Evolutionary conservation across 2,888 invertebrate species (phyloP).

Genomic region (Drosophila helvetica): DNA sequence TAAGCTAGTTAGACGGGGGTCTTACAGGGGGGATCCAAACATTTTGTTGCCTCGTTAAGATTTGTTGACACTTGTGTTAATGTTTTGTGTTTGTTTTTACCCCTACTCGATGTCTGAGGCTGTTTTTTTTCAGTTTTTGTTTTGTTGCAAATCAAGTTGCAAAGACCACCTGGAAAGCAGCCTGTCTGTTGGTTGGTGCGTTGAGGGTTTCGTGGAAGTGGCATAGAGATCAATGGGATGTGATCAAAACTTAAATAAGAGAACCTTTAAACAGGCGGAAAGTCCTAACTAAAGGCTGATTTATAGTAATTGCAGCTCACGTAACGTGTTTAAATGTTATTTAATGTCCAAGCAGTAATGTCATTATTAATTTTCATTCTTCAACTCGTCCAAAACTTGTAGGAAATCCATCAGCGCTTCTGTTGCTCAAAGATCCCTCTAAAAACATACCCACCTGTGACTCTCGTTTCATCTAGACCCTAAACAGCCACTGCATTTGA

Average conservation of each 20-base stretch:
- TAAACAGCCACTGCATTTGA: constrained; percentile 19
- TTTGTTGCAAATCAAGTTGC: constrained; percentile 53
- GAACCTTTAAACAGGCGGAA: neutral
- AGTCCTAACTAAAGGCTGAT: neutral
- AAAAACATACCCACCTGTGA: neutral
- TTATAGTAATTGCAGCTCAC: no score
- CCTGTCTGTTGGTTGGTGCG: neutral
- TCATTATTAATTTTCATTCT: neutral
- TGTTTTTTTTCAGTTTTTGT: constrained; percentile 14
- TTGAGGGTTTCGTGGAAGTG: constrained; percentile 2
- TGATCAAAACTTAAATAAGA: neutral
- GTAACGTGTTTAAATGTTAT: no score
- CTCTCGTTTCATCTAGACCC: constrained; percentile 11
- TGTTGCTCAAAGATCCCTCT: neutral
- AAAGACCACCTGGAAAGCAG: constrained; percentile 53
- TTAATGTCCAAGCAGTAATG: accelerated
- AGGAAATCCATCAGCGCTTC: neutral
- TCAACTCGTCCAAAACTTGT: accelerated
- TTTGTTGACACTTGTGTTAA: constrained; percentile 74
- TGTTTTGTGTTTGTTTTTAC: constrained; percentile 50
- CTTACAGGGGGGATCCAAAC: constrained; percentile 38
- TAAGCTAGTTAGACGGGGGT: constrained; percentile 48
- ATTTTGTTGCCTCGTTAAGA: constrained; percentile 73
- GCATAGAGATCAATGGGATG: neutral
- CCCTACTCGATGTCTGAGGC: constrained; percentile 14